Percentiles rank a stretch among this genome's conserved stretches.
phyloP scores from a whole-genome alignment of 2,113 vertebrate genomes.

The Mungos mungo region DNA sequence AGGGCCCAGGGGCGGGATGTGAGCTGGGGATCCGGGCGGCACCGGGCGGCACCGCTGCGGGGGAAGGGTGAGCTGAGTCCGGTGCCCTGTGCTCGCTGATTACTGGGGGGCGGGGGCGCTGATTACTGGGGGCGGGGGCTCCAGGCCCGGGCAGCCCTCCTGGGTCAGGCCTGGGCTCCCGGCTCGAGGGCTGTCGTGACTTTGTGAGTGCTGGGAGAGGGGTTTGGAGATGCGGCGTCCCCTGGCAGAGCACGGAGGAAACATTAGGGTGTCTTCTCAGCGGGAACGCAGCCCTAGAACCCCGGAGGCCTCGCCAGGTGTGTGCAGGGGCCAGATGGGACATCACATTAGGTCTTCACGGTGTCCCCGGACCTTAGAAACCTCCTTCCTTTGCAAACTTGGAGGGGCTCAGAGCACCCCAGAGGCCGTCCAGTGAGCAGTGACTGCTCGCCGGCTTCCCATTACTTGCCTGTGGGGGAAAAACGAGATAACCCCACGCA shows the following conservation, averaged over 20 bases:
- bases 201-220: not conserved
- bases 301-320: not conserved
- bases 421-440: not conserved
- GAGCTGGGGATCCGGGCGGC: accelerated
- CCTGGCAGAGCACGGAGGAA: not conserved
- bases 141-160: not conserved
- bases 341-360: accelerated
- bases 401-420: accelerated
- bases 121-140: accelerated
- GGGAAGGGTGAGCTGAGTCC: not conserved
- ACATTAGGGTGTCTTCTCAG: not conserved
- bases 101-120: accelerated
- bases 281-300: not conserved
- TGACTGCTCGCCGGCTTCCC: not conserved
- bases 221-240: too few species aligned
- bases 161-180: not conserved
- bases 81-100: not conserved
- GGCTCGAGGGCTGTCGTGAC: not conserved
- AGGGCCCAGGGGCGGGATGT: too few species aligned
- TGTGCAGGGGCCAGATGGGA: not conserved
- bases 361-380: not conserved
- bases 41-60: accelerated
- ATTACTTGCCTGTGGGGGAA: not conserved
- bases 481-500: not conserved
- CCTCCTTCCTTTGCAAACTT: not conserved